Base-by-base conservation (phyloP, 1,140 invertebrate species). In the Matsumurasca onukii region DNA sequence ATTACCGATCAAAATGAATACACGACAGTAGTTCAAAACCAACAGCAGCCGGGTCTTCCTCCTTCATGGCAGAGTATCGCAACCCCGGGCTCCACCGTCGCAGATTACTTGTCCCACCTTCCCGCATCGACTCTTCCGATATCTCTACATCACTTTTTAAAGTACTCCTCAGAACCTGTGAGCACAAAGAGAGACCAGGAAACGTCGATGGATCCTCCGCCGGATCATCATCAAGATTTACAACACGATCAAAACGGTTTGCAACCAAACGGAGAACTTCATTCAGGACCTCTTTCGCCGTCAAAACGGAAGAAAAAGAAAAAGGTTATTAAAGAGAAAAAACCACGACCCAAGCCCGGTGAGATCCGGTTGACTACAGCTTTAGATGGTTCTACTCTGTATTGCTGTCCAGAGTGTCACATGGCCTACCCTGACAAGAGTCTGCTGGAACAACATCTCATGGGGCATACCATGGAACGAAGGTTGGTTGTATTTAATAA, bases 401-500 rank as follows among this genome's bases (percentile, higher is more conserved):
- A 91, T 73, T 92, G 91, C 76, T 93, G 91, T 77, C 91, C 91
- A 0, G 91, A 93, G 75, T 93, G 92, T 74, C 91, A 94, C 76
- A 89, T 93, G 87, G 89, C 91, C 20, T 92, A 93, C 77, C 90
- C 91, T 0, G 91, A 93, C 74, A 86, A 90, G 63, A 89, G 89
- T 59, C 75, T 93, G n/a, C 78, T 93, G 3, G 91, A 93, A 73
- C 89, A 93, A 66, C 91, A 94, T 79, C 78, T 93, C 15, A 82
- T 92, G 20, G 91, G 91, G 13, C 76, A 77, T 31, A 74, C 76
- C 0, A 75, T 75, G 69, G 76, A 77, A 67, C 66, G 76, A 22
- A 70, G 72, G 65, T 59, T 51, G 49, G 49, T 51, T 3, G 31
- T n/a, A n/a, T n/a, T n/a, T n/a, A n/a, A n/a, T n/a, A n/a, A n/a